phyloP scores from a whole-genome alignment of 2,888 invertebrate species.

The Monoplex corrugatus region DNA sequence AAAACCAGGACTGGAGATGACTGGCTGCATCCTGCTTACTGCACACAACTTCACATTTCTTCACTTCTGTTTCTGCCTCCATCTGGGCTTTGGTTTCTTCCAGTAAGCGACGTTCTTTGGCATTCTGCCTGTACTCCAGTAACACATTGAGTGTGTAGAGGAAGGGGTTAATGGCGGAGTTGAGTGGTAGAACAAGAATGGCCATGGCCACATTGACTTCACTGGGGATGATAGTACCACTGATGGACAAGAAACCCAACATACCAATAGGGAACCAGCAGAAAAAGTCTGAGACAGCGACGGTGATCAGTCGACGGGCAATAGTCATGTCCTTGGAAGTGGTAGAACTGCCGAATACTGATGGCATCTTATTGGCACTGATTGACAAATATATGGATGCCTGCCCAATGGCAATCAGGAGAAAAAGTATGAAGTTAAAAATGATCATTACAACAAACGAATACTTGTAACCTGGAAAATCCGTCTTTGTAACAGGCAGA shows the following conservation, averaged over 20 bases:
- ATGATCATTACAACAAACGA: constrained; percentile 51
- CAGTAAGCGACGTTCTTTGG: neutral
- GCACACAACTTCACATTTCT: no score
- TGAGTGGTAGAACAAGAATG: neutral
- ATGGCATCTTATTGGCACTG: neutral
- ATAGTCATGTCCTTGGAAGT: neutral
- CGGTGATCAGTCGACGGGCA: neutral
- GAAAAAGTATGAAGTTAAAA: constrained; percentile 61
- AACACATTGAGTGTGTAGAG: neutral
- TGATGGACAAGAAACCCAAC: neutral
- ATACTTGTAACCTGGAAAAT: constrained; percentile 48
- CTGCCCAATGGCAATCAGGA: constrained; percentile 76
- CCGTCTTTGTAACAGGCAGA: constrained; percentile 43
- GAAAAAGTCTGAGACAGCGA: neutral
- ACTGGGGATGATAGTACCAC: neutral
- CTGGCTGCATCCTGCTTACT: no score
- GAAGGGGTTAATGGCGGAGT: neutral
- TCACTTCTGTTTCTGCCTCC: no score
- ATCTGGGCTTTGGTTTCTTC: no score
- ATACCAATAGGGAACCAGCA: constrained; percentile 17
- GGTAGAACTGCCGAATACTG: no score
- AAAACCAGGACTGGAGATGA: no score
- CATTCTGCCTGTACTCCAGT: constrained; percentile 2
- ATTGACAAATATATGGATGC: constrained; percentile 74
- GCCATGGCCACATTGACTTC: neutral